Base-by-base conservation (phyloP, 1,140 invertebrate species). In the Thaumatotibia leucotreta region DNA sequence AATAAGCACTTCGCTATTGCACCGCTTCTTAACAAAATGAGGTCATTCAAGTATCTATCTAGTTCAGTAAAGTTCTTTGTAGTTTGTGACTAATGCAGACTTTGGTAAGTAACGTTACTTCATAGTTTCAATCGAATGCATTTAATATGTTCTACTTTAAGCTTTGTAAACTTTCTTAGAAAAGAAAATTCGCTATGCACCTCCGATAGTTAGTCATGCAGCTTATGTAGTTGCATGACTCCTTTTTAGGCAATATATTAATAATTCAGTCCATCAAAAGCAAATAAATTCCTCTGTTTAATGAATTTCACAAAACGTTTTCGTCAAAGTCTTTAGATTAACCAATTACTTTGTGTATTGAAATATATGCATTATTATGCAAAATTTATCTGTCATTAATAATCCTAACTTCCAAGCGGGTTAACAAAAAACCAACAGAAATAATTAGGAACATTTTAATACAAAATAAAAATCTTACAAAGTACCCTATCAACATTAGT, bases 381-480 rank as follows among this genome's bases (percentile, higher is more conserved):
- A n/a, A 45, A 29, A 58, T 14, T 8, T 24, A 27, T 52, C 24
- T 24, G 14, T 58, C 17, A 31, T 29, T n/a, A 31, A 6, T 20
- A 54, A 54, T 24, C 50, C 49, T 65, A 49, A 23, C 14, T 63
- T 27, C 52, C 62, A 78, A 75, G 76, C 77, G 67, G 73, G 75
- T 49, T 72, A 45, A 80, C 73, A 75, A 79, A 69, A 73, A 77
- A 67, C 72, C 65, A 20, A 80, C 76, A 76, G 77, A 86, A 81
- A 77, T 73, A 84, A 80, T 83, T 84, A 85, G 84, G 86, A 88
- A 88, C 86, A 85, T 86, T 85, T 85, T 86, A 84, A 83, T 88
- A 84, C 79, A 84, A 84, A 83, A 82, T 67, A 80, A 80, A 70
- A 66, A 64, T 69, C 74, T 81, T 83, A 80, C 71, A 79, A 74